Evolutionary conservation across 2,113 vertebrate genomes (phyloP).

Genomic region (Ochotona curzoniae): DNA sequence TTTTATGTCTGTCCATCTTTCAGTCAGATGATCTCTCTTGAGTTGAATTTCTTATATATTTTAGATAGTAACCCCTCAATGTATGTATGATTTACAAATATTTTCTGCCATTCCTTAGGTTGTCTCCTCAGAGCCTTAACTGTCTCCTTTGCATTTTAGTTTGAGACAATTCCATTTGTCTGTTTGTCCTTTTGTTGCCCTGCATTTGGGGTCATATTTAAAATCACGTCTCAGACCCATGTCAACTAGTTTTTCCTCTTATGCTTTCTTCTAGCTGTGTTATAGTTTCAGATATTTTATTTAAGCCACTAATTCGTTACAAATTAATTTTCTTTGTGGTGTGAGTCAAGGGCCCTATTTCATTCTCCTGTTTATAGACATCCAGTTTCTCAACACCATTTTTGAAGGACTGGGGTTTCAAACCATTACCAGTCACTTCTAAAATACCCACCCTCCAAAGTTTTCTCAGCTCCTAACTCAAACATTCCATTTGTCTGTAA

Average conservation of each 20-base stretch:
- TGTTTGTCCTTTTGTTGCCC: background rate
- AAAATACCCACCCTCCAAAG: background rate
- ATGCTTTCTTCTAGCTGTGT: background rate
- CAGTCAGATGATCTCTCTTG: background rate
- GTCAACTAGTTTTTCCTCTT: background rate
- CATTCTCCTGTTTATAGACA: background rate
- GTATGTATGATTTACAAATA: background rate
- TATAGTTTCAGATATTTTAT: background rate
- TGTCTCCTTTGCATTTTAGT: background rate
- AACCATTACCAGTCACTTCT: background rate
- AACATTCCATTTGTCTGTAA: background rate
- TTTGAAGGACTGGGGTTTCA: background rate
- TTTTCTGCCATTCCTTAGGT: background rate
- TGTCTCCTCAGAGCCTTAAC: background rate
- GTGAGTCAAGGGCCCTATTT: background rate
- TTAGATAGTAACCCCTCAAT: background rate
- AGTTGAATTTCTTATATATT: background rate
- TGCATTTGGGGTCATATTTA: background rate
- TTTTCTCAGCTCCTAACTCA: background rate
- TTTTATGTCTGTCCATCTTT: background rate
- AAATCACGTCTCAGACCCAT: background rate
- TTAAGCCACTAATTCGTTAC: background rate
- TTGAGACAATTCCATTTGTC: background rate
- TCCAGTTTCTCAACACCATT: background rate
- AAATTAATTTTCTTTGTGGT: background rate